Evolutionary conservation across 2,797 vertebrate species (phyloP).

Genomic region (Meriones psammophilus): DNA sequence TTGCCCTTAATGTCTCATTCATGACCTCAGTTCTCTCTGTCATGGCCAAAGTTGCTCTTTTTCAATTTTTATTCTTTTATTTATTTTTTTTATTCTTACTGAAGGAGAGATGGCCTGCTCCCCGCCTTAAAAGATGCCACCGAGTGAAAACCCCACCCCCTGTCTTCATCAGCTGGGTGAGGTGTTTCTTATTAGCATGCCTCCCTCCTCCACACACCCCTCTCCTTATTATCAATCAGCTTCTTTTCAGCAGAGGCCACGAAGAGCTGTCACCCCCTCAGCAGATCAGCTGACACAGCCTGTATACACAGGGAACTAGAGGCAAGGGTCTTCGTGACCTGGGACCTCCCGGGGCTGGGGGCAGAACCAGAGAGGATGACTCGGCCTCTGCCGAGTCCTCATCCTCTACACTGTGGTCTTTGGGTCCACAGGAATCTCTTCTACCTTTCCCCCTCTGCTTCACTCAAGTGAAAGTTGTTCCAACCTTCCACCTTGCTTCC

Average conservation of each 20-base stretch:
- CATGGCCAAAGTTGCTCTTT: not conserved
- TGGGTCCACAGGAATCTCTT: not conserved
- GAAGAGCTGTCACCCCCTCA: conserved; percentile 1
- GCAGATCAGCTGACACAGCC: not conserved
- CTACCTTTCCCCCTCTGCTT: not conserved
- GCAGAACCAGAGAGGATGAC: not conserved
- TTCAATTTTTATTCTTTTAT: too few species aligned
- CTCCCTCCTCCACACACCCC: conserved; percentile 78
- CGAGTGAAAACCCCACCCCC: not conserved
- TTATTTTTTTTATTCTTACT: not conserved
- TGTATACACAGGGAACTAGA: not conserved
- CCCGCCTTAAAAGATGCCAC: not conserved
- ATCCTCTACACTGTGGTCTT: not conserved
- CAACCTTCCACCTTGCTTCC: not conserved
- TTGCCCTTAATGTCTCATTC: fast-evolving
- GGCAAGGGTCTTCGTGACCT: not conserved
- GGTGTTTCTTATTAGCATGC: conserved; percentile 83
- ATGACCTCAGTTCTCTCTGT: not conserved
- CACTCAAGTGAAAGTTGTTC: not conserved
- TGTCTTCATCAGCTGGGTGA: conserved; percentile 72
- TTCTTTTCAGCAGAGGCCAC: not conserved
- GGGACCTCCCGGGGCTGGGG: not conserved
- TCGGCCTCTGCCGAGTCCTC: not conserved
- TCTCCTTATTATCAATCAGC: conserved; percentile 40
- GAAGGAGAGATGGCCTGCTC: not conserved